phyloP scores from a whole-genome alignment of 2,888 invertebrate species.

The Smittia aterrima region DNA sequence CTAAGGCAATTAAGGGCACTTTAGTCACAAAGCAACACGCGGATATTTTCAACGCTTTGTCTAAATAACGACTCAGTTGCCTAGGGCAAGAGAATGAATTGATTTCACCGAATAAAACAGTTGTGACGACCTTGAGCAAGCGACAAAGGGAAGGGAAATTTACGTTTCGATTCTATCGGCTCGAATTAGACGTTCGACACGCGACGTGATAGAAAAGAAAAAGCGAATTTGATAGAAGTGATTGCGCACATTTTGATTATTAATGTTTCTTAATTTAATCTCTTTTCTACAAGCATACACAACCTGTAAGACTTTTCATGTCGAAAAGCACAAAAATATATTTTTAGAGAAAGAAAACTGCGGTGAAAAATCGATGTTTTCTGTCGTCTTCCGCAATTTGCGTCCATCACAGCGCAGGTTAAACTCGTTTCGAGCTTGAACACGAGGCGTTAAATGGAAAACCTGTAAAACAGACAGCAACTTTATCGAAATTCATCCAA shows the following conservation, averaged over 20 bases:
- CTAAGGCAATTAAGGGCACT: background rate
- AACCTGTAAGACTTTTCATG: background rate
- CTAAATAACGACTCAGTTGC: background rate
- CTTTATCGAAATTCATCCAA: background rate
- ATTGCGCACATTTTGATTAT: background rate
- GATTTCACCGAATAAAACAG: background rate
- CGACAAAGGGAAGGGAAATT: background rate
- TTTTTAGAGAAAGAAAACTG: background rate
- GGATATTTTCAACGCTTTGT: background rate
- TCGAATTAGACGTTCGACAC: background rate
- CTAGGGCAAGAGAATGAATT: background rate
- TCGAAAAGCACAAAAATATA: background rate
- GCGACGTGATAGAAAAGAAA: background rate
- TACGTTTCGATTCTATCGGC: background rate
- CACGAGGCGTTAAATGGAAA: background rate
- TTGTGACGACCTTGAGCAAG: background rate
- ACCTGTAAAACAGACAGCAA: background rate
- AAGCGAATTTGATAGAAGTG: background rate
- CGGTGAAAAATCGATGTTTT: conserved; percentile 1
- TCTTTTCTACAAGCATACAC: background rate
- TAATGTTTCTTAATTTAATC: too few species aligned
- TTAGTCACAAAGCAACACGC: background rate
- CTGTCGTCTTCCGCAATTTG: background rate
- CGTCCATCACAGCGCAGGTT: background rate
- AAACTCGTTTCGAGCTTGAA: background rate